Evolutionary conservation across 2,797 vertebrate species (phyloP), one percentile per base, ranked within the genome.

Genomic region (Platalea minor): DNA sequence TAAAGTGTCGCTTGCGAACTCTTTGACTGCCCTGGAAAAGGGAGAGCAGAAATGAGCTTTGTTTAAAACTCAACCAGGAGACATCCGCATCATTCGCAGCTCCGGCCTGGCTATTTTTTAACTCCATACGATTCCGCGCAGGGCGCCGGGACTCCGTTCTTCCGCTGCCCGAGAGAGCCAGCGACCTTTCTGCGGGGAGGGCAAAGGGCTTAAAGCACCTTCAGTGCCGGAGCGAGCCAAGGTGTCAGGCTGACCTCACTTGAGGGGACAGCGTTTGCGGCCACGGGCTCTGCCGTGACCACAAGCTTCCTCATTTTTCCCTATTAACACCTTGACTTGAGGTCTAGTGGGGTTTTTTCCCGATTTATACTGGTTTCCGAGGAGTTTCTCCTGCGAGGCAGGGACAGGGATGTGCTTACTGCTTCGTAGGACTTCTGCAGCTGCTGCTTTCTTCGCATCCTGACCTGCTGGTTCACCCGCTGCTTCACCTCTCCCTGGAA

Each of bases 401-500:
- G 35, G 57, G 51, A 13, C 24, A 43, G 37, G 53, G 46, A 31
- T 8, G 6, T 23, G n/a, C 51, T 98, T 95, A 99, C 98, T 7
- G 87, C 98, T 92, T 98, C 96, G 0, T 35, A 95, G 29, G 96
- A 97, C 67, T 95, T 96, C 93, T 98, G 98, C 53, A 98, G 96
- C 94, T 98, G 98, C 18, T 96, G 98, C 67, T 96, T 96, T 61
- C 97, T 98, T 50, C 88, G 96, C 90, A 97, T 69, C 57, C 95
- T 97, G 69, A 98, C 89, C 72, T 97, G 98, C 51, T 98, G 98
- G 48, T 98, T 99, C 97, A 99, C 98, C n/a, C 99, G 98, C 43
- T 91, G 97, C 94, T 98, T 99, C 59, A 99, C 99, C 92, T 98
- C 97, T 11, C 97, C 97, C 94, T 99, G 99, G 97, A 99, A 99